Evolutionary conservation across 2,888 invertebrate species (phyloP).

Genomic region (Coelopa pilipes): DNA sequence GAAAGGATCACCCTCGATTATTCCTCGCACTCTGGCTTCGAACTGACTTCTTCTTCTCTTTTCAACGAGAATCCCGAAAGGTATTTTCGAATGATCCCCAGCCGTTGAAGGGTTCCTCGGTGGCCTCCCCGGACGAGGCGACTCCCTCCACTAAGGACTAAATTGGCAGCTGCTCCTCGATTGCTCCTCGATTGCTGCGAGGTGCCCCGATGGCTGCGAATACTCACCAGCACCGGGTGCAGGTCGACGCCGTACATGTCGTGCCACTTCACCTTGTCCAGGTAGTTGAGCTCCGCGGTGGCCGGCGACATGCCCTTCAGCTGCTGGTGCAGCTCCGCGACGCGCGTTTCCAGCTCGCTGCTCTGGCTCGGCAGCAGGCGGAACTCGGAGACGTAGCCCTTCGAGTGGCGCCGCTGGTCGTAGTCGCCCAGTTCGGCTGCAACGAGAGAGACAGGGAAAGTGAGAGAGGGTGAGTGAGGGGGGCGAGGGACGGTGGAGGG

Average conservation of each 20-base stretch:
- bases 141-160: no score
- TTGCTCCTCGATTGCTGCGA: no score
- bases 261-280: slow-evolving; percentile 98
- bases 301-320: slow-evolving; percentile 80
- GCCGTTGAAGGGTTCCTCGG: no score
- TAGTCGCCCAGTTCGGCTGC: slow-evolving; percentile 95
- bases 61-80: no score
- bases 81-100: no score
- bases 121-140: no score
- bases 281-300: slow-evolving; percentile 91
- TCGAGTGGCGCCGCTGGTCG: slow-evolving; percentile 86
- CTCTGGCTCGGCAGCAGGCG: slow-evolving; percentile 92
- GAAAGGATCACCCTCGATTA: no score
- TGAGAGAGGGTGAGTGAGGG: not conserved
- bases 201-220: no score
- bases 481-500: not conserved
- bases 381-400: slow-evolving; percentile 95
- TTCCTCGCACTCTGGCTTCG: no score
- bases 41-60: no score
- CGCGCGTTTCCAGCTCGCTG: slow-evolving; percentile 86
- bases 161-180: no score
- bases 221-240: slow-evolving; percentile 91
- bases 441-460: slow-evolving; percentile 44
- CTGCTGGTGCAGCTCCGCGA: slow-evolving; percentile 88
- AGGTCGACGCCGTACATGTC: slow-evolving; percentile 98